Evolutionary conservation across 2,797 vertebrate species (phyloP).

Genomic region (Podarcis lilfordi): DNA sequence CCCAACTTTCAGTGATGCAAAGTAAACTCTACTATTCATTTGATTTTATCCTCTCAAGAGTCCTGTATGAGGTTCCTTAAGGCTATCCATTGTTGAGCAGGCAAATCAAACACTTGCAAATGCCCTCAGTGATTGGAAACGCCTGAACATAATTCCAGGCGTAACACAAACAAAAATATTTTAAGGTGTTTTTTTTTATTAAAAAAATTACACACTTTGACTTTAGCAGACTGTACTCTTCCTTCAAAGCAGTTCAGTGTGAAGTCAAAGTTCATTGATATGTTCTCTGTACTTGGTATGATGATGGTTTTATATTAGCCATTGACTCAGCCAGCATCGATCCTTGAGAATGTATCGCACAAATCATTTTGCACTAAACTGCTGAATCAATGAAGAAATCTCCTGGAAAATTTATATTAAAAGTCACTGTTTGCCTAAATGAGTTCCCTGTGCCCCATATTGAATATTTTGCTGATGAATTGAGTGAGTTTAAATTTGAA

Average conservation of each 20-base stretch:
- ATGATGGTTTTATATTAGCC: slow-evolving; percentile 88
- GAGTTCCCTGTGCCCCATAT: slow-evolving; percentile 91
- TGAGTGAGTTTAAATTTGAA: slow-evolving; percentile 96
- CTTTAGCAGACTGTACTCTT: slow-evolving; percentile 47
- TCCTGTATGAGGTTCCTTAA: not conserved
- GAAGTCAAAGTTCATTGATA: slow-evolving; percentile 85
- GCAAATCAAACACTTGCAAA: not conserved
- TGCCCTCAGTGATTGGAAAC: not conserved
- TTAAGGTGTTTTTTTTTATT: not conserved
- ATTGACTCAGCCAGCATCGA: slow-evolving; percentile 92
- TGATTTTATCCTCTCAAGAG: not conserved
- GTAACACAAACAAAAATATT: slow-evolving; percentile 20
- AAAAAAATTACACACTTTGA: not conserved
- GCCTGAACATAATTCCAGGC: not conserved
- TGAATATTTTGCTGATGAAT: slow-evolving; percentile 99
- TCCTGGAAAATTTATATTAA: slow-evolving; percentile 99
- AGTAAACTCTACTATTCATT: no score
- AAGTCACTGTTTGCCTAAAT: slow-evolving; percentile 90
- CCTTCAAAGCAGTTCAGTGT: slow-evolving; percentile 70
- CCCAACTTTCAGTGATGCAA: not conserved
- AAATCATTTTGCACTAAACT: slow-evolving; percentile 98
- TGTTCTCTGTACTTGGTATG: slow-evolving; percentile 72
- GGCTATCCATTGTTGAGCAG: not conserved
- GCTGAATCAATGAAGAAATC: slow-evolving; percentile 98
- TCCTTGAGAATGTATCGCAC: slow-evolving; percentile 96